Evolutionary conservation across 2,113 vertebrate species (phyloP).

Genomic region (Bujurquina vittata): DNA sequence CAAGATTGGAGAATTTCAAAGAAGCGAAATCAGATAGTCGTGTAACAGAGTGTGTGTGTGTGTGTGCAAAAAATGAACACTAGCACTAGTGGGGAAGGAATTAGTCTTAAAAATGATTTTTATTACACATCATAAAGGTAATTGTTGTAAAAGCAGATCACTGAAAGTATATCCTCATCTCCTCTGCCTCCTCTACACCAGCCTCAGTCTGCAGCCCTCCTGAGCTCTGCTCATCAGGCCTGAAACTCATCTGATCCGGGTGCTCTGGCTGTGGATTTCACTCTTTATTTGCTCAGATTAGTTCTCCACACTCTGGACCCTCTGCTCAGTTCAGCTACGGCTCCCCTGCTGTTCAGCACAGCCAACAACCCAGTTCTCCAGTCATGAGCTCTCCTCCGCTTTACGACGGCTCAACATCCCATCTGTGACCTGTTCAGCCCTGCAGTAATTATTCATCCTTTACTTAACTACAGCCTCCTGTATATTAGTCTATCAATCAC

Average conservation of each 20-base stretch:
- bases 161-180: background rate
- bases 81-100: too few species aligned
- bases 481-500: background rate
- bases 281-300: background rate
- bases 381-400: too few species aligned
- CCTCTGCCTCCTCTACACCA: background rate
- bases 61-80: background rate
- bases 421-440: background rate
- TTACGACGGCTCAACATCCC: background rate
- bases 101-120: too few species aligned
- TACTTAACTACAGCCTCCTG: background rate
- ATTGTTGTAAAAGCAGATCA: background rate
- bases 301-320: background rate
- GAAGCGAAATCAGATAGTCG: constrained; percentile 10
- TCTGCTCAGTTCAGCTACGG: background rate
- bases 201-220: background rate
- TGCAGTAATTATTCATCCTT: background rate
- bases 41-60: background rate
- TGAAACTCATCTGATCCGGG: background rate
- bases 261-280: background rate
- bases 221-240: background rate
- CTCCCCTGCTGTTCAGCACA: background rate
- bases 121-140: too few species aligned
- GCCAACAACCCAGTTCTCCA: background rate
- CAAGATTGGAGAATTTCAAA: constrained; percentile 6